Evolutionary conservation across 2,888 invertebrate species (phyloP).

Genomic region (Megalurothrips usitatus): DNA sequence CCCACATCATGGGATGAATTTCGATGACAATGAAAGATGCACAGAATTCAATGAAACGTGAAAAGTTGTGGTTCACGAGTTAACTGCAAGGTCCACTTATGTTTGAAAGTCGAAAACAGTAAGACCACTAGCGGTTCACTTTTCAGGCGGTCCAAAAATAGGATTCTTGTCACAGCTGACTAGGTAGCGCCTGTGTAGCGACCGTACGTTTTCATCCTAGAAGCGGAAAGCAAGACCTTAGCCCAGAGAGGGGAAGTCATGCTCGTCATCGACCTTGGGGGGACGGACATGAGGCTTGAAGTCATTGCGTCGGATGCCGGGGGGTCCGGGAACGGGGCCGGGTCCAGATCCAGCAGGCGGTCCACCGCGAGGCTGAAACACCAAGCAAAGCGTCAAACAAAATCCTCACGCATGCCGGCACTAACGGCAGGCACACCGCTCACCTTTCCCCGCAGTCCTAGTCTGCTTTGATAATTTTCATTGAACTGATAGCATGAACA

Average conservation of each 20-base stretch:
- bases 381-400: neutral
- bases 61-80: conserved; percentile 1
- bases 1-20: conserved; percentile 13
- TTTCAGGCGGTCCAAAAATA: conserved; percentile 20
- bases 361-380: neutral
- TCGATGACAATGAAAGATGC: neutral
- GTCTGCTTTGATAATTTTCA: conserved; percentile 20
- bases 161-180: conserved; percentile 22
- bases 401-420: too few relatives aligned
- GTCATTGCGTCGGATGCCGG: conserved; percentile 39
- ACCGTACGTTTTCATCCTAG: conserved; percentile 21
- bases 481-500: conserved; percentile 19
- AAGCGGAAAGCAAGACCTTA: conserved; percentile 46
- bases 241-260: conserved; percentile 91
- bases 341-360: neutral
- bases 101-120: neutral
- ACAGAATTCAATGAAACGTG: neutral
- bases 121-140: conserved; percentile 22
- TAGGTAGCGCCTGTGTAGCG: neutral
- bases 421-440: neutral
- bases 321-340: neutral
- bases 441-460: conserved; percentile 17
- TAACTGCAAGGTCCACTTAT: neutral
- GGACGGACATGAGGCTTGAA: conserved; percentile 47
- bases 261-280: conserved; percentile 92